Evolutionary conservation across 2,113 vertebrate genomes (phyloP), one percentile per base, ranked within the genome.

Genomic region (Pterocles orientalis): DNA sequence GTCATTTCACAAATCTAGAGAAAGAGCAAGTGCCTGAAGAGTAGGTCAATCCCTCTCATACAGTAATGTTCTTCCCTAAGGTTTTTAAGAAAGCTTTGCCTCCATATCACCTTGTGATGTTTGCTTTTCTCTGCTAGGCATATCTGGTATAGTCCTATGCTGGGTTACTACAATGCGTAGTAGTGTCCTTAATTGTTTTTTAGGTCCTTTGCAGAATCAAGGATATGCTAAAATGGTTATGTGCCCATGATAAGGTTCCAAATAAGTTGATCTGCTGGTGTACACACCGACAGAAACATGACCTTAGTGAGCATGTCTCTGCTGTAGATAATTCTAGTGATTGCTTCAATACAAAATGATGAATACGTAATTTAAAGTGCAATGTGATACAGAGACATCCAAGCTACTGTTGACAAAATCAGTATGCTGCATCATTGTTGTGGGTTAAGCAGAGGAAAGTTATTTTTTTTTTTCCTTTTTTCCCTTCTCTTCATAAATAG

Each of bases 61-160:
- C 12, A 75, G 18, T 41, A 58, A n/a, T 14, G 5, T 16, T 92
- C 7, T 60, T 82, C 33, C n/a, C 18, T 66, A 43, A 58, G 19
- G 9, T 41, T 56, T 83, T 64, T n/a, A 88, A 60, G 33, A 77
- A 88, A 86, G 75, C 9, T 43, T 64, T 79, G 13, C 11, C 18
- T 39, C 25, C 0, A 0, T 80, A 14, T 71, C 28, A 81, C 10
- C 8, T 2, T 6, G 5, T 70, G 70, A 20, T 18, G 16, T 57
- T 57, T 85, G 10, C 10, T 65, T 86, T 70, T 57, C 39, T 66
- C 14, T 72, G 3, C 7, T 60, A 73, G 9, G 43, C 12, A 66
- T 26, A n/a, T 71, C 8, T n/a, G 2, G 18, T 70, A 10, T 18
- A 45, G 48, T 57, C 10, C 28, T 75, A 2, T 62, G 7, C 33